These are phyloP conservation scores for Oryzias sinensis DNA, from an alignment of 2,797 vertebrate genomes.

Conservation along the genomic window DNA sequence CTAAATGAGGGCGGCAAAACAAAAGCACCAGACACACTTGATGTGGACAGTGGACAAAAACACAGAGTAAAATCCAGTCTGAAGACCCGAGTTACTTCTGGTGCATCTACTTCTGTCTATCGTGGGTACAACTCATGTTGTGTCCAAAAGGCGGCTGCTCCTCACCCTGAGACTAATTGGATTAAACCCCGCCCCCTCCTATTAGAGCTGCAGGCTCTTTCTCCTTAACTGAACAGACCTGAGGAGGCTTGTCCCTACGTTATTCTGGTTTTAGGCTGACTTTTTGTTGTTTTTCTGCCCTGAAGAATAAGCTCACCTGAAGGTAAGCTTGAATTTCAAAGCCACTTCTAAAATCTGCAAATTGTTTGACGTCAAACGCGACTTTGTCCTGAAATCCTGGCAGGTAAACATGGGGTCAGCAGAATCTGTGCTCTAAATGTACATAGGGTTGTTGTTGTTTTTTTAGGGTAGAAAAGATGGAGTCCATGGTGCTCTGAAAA, in stretches of 20 bases:
- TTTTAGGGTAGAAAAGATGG: too few species aligned
- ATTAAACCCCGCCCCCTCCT: conserved; percentile 44
- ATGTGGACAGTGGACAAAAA: too few species aligned
- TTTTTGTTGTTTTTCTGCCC: not conserved
- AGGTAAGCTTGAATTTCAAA: conserved; percentile 30
- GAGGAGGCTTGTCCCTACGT: not conserved
- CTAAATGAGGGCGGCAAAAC: too few species aligned
- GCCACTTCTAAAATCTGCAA: not conserved
- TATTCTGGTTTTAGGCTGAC: not conserved
- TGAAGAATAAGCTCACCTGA: not conserved
- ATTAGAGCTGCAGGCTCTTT: conserved; percentile 18
- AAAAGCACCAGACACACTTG: too few species aligned
- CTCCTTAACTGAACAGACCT: conserved; percentile 1
- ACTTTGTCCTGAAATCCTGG: not conserved
- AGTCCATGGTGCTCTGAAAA: not conserved
- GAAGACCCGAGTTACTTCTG: too few species aligned
- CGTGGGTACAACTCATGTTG: not conserved
- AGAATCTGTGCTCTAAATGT: too few species aligned
- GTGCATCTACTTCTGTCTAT: too few species aligned
- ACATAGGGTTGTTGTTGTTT: too few species aligned
- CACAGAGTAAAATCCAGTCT: too few species aligned
- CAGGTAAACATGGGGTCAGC: too few species aligned
- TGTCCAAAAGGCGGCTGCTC: conserved; percentile 26
- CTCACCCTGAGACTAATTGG: conserved; percentile 36
- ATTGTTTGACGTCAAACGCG: too few species aligned